Percentiles rank a stretch among this genome's conserved stretches.
phyloP scores from a whole-genome alignment of 2,888 invertebrate species.

The Meteorus cinctellus region DNA sequence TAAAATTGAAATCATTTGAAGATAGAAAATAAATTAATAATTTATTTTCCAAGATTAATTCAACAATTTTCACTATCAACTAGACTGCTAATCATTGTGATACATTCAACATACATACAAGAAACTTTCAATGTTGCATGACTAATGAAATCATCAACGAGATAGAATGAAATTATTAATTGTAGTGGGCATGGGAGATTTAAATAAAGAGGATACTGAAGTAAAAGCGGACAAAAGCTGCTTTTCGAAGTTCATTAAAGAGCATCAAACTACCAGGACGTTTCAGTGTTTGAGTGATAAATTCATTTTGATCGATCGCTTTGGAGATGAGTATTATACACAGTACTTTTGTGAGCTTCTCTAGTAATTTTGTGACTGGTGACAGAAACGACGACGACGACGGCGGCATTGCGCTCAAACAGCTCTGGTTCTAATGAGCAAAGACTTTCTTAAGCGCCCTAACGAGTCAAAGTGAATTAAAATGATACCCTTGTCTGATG shows the following conservation, averaged over 20 bases:
- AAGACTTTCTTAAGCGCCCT: not conserved
- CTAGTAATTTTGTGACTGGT: not conserved
- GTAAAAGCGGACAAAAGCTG: slow-evolving; percentile 2
- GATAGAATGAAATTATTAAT: too few species aligned
- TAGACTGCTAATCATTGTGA: too few species aligned
- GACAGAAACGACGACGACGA: not conserved
- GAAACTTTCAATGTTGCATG: not conserved
- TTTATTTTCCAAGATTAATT: too few species aligned
- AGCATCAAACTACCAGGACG: slow-evolving; percentile 17
- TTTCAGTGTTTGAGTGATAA: slow-evolving; percentile 29
- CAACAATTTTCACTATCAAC: too few species aligned
- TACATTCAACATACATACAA: too few species aligned
- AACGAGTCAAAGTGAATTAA: not conserved
- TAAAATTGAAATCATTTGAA: too few species aligned
- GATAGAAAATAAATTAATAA: too few species aligned
- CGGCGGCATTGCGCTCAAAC: not conserved
- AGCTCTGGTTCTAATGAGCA: not conserved
- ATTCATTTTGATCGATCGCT: slow-evolving; percentile 32
- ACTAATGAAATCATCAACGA: not conserved
- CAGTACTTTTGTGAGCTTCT: slow-evolving; percentile 15
- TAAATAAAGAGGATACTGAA: not conserved
- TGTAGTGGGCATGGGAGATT: not conserved
- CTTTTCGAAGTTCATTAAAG: slow-evolving; percentile 34
- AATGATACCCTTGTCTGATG: not conserved
- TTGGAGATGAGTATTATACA: slow-evolving; percentile 24